Evolutionary conservation across 2,888 invertebrate genomes (phyloP), one percentile per base, ranked within the genome.

Genomic region (Brachyptera putata): DNA sequence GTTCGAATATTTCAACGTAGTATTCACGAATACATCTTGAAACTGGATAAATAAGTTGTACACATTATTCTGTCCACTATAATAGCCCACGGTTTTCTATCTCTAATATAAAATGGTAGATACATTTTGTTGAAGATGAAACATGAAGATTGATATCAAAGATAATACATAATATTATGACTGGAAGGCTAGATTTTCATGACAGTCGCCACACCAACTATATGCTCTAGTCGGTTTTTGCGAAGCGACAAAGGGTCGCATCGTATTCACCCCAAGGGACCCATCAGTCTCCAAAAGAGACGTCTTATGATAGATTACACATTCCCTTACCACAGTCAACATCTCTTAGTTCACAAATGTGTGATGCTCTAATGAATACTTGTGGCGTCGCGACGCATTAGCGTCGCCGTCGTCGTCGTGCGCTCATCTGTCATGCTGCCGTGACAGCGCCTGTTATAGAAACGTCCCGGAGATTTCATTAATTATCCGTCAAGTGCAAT

Each of bases 301-400:
- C 50, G 50, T 50, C 30, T 9, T 14, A 14, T 50, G 50, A 30
- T 50, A 34, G 50, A 30, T 50, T 14, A 50, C 30, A 14, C 34
- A 16, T 4, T n/a, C 16, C 39, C 16, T 39, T 2, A 14, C 36
- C 53, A 7, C 26, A 18, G 14, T 18, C 43, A 30, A 39, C 53
- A 22, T 41, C 34, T 18, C 2, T 3, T 37, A 49, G 58, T 37
- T 13, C 39, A 30, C 53, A 39, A 37, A 39, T 53, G 24, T 34
- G 26, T 21, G 49, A 49, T 37, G 21, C 24, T 26, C 55, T 43
- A 59, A 50, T 59, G 59, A 59, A 55, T 55, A 59, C 55, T 53
- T 43, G 59, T 36, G 36, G 30, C 59, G 55, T 53, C 55, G 22
- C 25, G 50, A 36, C 58, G 49, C 41, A 26, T 30, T 30, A 24